Evolutionary conservation across 2,797 vertebrate species (phyloP).

Genomic region (Myotis findleyi): DNA sequence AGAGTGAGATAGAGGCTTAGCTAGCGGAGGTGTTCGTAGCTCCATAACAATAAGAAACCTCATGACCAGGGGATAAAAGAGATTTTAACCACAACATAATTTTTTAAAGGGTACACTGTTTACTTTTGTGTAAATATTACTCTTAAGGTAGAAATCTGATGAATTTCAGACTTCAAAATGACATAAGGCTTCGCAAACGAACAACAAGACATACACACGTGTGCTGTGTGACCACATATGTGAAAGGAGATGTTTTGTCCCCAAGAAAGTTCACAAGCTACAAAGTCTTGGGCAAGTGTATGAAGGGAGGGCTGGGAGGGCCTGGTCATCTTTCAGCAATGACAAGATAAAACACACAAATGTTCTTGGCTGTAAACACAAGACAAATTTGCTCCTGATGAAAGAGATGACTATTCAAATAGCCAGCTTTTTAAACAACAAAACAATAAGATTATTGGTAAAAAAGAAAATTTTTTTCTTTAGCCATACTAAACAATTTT

Average conservation of each 20-base stretch:
- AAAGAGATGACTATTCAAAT: not conserved
- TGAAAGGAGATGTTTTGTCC: not conserved
- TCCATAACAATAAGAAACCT: not conserved
- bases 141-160: conserved; percentile 19
- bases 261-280: not conserved
- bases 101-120: not conserved
- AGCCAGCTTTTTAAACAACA: not conserved
- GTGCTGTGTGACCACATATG: not conserved
- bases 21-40: not conserved
- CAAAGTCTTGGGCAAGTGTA: not conserved
- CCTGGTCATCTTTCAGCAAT: conserved; percentile 13
- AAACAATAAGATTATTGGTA: not conserved
- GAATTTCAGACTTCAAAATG: not conserved
- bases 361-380: conserved; percentile 34
- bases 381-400: not conserved
- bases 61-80: not conserved
- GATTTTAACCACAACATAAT: not conserved
- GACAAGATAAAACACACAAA: not conserved
- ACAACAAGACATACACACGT: not conserved
- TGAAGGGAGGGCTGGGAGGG: not conserved
- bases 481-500: not conserved
- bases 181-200: not conserved
- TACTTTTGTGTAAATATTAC: not conserved
- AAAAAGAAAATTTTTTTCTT: not conserved
- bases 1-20: not conserved